A percentile compares a stretch with the other conserved stretches of the same genome.
Conservation (phyloP, 2,113 vertebrate genomes). For the Cochlearius cochlearius region DNA sequence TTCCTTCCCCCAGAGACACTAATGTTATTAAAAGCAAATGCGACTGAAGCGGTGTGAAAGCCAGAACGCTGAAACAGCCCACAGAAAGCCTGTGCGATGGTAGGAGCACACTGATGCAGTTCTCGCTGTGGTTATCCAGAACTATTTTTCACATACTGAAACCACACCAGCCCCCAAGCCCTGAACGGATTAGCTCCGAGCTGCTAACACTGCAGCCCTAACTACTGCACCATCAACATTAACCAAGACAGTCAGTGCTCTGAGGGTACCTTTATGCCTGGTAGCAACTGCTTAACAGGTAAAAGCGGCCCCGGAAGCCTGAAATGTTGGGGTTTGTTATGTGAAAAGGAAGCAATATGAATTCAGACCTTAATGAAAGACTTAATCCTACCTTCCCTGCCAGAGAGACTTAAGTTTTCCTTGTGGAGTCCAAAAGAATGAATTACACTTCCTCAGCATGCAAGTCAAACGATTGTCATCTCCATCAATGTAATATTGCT, state of each 20-base stretch:
- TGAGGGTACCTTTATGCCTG: neutral
- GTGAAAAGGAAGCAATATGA: neutral
- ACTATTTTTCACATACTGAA: neutral
- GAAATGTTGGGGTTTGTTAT: neutral
- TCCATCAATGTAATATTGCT: neutral
- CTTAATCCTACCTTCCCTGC: neutral
- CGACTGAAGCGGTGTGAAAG: neutral
- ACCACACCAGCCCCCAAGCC: neutral
- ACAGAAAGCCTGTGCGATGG: neutral
- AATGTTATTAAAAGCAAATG: neutral
- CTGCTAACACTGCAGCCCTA: neutral
- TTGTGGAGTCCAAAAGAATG: neutral
- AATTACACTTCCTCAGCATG: neutral
- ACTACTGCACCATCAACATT: neutral
- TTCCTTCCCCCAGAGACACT: neutral
- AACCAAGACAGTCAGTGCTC: neutral
- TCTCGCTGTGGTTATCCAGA: neutral
- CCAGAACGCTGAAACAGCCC: neutral
- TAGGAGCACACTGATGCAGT: neutral
- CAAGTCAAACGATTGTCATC: neutral
- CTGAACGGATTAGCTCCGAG: neutral
- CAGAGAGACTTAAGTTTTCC: neutral
- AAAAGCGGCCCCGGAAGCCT: neutral
- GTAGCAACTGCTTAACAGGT: neutral
- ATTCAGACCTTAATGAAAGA: neutral